Percentiles rank a stretch among this genome's conserved stretches.
These are phyloP conservation scores for Silurus lanzhouensis DNA, from an alignment of 2,797 vertebrate species.

Conservation along the genomic window DNA sequence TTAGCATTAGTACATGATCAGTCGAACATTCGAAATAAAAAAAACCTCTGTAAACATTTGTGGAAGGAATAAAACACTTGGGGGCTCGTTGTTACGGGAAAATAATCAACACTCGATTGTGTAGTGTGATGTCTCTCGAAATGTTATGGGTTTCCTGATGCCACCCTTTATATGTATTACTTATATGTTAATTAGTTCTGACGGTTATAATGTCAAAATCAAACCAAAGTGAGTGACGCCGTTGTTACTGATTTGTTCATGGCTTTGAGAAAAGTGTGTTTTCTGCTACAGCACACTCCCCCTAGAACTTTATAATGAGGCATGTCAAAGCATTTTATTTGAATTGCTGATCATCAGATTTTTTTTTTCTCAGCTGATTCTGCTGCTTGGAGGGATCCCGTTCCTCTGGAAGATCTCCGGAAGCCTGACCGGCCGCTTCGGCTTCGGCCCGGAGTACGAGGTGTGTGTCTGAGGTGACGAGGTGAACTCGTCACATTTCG, in stretches of 20 bases:
- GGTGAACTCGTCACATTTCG: background rate
- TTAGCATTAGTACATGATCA: background rate
- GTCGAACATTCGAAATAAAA: too few relatives aligned
- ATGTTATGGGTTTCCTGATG: background rate
- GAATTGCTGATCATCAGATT: too few relatives aligned
- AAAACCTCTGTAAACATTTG: background rate
- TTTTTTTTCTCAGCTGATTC: slow-evolving; percentile 82
- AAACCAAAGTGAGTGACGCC: background rate
- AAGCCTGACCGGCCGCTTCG: slow-evolving; percentile 76
- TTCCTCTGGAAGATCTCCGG: slow-evolving; percentile 90
- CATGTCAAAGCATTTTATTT: background rate
- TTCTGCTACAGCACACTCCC: background rate
- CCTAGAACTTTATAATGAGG: background rate
- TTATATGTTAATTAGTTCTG: background rate
- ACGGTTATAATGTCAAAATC: background rate
- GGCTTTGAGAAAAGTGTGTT: background rate
- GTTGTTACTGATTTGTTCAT: background rate
- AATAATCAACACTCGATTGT: background rate
- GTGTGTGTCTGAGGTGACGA: slow-evolving; percentile 58
- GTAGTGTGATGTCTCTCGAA: background rate
- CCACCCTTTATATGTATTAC: background rate
- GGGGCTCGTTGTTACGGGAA: background rate
- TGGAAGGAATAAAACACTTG: background rate
- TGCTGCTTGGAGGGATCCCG: slow-evolving; percentile 93
- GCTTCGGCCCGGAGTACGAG: slow-evolving; percentile 88